Base-by-base conservation (phyloP, 1,140 invertebrate genomes). In the Brachionus plicatilis region DNA sequence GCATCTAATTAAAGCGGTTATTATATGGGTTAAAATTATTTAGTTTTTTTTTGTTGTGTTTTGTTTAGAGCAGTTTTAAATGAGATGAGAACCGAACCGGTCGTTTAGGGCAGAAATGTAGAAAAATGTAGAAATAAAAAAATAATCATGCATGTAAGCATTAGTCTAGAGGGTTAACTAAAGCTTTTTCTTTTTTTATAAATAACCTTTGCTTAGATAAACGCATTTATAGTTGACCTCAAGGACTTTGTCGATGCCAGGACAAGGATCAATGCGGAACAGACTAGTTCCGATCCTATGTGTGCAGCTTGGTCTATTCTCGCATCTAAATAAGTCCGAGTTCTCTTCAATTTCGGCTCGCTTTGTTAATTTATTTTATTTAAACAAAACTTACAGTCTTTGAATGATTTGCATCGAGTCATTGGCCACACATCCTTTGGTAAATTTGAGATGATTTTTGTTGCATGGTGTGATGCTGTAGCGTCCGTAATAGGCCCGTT, bases 401-500 rank as follows among this genome's bases (percentile, higher is more conserved):
- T 82, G 33, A 29, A 82, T 82, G 12, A 82, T 60, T 45, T 82
- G 24, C 53, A 82, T 60, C 29, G 79, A 60, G 17, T 82, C 43
- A 14, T 82, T 68, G 24, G 79, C 79, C 29, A 37, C 33, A 47
- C 79, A 82, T 12, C 79, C 53, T 60, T 82, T 82, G 29, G n/a
- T 43, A 65, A 82, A 82, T 43, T 60, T 60, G 9, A 41, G 37
- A 65, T 82, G 79, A 24, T 82, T 68, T n/a, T 82, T 82, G 53
- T 82, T 82, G 17, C 79, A 82, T 82, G 79, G 79, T 20, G 79
- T 82, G 7, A 82, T 82, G 20, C 79, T 82, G 20, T 82, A 82
- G 12, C 79, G 50, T 24, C 79, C 79, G 11, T 82, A 82, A 24
- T 82, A 82, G 20, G 79, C 79, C 8, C 79, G 50, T 47, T 82